phyloP scores from a whole-genome alignment of 2,888 invertebrate genomes.

The Diaphora mendica region DNA sequence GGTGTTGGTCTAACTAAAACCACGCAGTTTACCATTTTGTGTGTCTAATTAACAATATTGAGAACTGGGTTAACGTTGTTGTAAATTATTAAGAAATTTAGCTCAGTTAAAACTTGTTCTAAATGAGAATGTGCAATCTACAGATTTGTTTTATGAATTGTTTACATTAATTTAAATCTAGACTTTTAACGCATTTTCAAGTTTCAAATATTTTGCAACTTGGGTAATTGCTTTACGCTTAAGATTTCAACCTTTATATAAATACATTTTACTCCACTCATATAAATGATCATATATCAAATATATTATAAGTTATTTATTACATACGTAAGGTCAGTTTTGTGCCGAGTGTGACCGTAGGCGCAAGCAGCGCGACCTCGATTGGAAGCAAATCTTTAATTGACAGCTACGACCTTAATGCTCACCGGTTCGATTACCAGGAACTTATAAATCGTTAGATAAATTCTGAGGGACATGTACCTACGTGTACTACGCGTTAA shows the following conservation, averaged over 20 bases:
- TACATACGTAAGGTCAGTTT: conserved; percentile 41
- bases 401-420: conserved; percentile 41
- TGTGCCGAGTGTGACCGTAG: conserved; percentile 26
- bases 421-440: conserved; percentile 25
- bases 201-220: neutral
- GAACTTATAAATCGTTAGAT: conserved; percentile 31
- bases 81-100: neutral
- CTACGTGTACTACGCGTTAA: neutral
- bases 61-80: no score
- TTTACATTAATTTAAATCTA: neutral
- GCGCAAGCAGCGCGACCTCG: conserved; percentile 34
- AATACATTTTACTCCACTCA: neutral
- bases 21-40: neutral
- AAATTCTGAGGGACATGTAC: conserved; percentile 20
- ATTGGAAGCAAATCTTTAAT: conserved; percentile 28
- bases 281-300: conserved; percentile 9
- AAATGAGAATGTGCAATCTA: neutral
- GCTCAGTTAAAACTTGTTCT: neutral
- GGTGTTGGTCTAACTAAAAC: neutral
- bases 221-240: neutral
- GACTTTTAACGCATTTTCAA: neutral
- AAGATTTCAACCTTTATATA: neutral
- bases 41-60: neutral
- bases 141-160: neutral
- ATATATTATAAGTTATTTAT: conserved; percentile 19